Base-by-base conservation (phyloP, 2,797 vertebrate genomes). In the Neopelma chrysocephalum region DNA sequence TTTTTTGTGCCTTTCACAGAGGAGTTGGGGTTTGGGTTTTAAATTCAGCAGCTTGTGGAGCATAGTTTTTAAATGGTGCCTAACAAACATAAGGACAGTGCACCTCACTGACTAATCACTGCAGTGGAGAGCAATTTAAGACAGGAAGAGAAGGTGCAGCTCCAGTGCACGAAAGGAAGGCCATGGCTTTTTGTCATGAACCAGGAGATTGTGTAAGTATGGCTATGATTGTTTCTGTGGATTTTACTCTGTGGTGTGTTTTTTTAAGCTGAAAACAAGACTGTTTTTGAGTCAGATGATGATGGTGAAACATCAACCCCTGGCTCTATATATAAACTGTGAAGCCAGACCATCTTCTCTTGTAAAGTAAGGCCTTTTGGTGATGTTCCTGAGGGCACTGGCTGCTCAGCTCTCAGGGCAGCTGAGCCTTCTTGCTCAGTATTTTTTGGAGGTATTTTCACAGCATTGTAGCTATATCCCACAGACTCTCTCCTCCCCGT, bases 101-200 rank as follows among this genome's bases (percentile, higher is more conserved):
- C 0, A 0, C 0, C 0, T 15, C 6, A 3, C 54, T 73, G 64
- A 8, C 12, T 29, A 57, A 1, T 5, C 10, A 12, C 16, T 2
- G 1, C 31, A 10, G 20, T 16, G 76, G 45, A 57, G 56, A 93
- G n/a, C 23, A 34, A 12, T 45, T 36, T 10, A 16, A 43, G 65
- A 53, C 5, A 40, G 21, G 16, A 61, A 7, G 31, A 75, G 26
- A 56, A 48, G 25, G 45, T 10, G 21, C 26, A 38, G 56, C 45
- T 73, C 60, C 0, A 3, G 12, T 0, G 0, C 0, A 0, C 0
- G 8, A 45, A 34, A 50, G 11, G 42, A 65, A 43, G 47, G 73
- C 43, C 5, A 5, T 87, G 78, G 29, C 25, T 32, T 53, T 56
- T 40, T 50, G 9, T 47, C 17, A 0, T 32, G 54, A 45, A 87